phyloP scores from a whole-genome alignment of 2,888 invertebrate species.

The Amiota minor region DNA sequence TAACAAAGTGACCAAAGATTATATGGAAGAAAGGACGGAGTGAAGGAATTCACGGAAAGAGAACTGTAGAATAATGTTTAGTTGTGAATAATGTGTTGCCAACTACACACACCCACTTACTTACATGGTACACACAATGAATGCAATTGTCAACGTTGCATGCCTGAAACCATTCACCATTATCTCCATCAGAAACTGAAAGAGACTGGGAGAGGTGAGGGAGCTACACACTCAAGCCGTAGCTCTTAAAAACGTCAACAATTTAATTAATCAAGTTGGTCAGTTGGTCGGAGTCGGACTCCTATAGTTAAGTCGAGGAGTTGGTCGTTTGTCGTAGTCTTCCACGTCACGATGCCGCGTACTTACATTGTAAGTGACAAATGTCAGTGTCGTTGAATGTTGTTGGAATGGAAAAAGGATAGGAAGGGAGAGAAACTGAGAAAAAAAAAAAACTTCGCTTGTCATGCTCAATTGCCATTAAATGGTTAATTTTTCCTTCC shows the following conservation, averaged over 20 bases:
- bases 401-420: not conserved
- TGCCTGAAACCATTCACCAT: not conserved
- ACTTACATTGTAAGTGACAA: constrained; percentile 28
- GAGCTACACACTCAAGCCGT: constrained; percentile 19
- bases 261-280: constrained; percentile 62
- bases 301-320: too few species aligned
- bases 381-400: constrained; percentile 13
- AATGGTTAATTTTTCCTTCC: constrained; percentile 50
- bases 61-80: constrained; percentile 43
- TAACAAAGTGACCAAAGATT: constrained; percentile 42
- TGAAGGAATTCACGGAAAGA: constrained; percentile 41
- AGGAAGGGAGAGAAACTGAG: not conserved
- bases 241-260: constrained; percentile 66
- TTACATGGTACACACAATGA: not conserved
- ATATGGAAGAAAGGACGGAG: constrained; percentile 35
- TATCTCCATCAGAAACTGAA: not conserved
- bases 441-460: constrained; percentile 25
- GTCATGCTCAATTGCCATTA: constrained; percentile 55
- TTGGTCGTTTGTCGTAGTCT: not conserved
- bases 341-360: not conserved
- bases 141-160: not conserved
- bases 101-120: not conserved
- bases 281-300: constrained; percentile 20
- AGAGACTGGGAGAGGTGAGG: not conserved
- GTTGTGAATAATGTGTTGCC: constrained; percentile 57